These are phyloP conservation scores for Nothocercus julius DNA, from an alignment of 2,113 vertebrate genomes.

Conservation along the genomic window DNA sequence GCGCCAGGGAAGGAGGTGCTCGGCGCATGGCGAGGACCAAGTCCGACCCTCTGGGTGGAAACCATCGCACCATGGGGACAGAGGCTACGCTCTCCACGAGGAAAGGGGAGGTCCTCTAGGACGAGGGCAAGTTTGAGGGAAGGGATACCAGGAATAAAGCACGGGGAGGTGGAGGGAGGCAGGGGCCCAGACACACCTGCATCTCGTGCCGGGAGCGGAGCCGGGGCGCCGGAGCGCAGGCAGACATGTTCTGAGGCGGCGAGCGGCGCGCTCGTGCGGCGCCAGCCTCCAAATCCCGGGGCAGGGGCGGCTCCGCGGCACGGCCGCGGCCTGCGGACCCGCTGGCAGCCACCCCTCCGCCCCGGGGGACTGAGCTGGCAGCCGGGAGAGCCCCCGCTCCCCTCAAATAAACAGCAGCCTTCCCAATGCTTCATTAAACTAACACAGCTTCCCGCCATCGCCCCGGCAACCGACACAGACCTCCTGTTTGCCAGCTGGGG, in stretches of 20 bases:
- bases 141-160: not conserved
- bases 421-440: constrained; percentile 66
- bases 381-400: not conserved
- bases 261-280: rapidly evolving
- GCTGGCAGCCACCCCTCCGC: not conserved
- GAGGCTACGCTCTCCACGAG: not conserved
- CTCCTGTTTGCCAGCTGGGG: constrained; percentile 70
- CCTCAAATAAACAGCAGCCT: constrained; percentile 51
- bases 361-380: not conserved
- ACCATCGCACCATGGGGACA: rapidly evolving
- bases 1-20: not conserved
- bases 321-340: not conserved
- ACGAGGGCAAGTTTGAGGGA: not conserved
- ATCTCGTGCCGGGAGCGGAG: too few relatives aligned
- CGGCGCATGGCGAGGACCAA: rapidly evolving
- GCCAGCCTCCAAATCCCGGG: rapidly evolving
- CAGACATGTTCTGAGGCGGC: not conserved
- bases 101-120: rapidly evolving
- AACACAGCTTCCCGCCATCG: constrained; percentile 63
- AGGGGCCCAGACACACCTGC: not conserved
- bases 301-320: not conserved
- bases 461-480: constrained; percentile 62
- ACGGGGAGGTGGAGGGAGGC: not conserved
- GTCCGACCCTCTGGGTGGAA: not conserved
- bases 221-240: not conserved